A percentile compares a stretch with the other conserved stretches of the same genome.
Conservation (phyloP, 2,888 invertebrate genomes). For the Cataglyphis altisquamis region DNA sequence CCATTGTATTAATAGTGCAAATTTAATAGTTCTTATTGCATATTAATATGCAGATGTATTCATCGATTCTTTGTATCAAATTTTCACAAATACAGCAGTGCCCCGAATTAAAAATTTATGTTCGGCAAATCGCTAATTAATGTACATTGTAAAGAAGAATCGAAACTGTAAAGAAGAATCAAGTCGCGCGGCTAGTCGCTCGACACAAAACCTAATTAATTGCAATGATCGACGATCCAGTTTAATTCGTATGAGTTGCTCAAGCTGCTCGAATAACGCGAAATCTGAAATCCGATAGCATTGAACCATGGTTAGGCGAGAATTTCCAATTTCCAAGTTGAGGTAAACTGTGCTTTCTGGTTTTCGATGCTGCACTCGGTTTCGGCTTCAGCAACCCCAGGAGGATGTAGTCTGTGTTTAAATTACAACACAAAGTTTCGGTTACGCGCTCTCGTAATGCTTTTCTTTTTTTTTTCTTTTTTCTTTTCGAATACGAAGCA, state of each 20-base stretch:
- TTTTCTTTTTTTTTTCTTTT: not conserved
- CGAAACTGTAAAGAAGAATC: constrained; percentile 35
- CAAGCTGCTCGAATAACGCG: constrained; percentile 65
- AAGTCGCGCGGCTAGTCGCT: not conserved
- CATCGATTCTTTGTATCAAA: constrained; percentile 17
- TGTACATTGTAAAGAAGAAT: constrained; percentile 8
- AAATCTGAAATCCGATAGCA: constrained; percentile 69
- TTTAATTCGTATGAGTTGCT: constrained; percentile 47
- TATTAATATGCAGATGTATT: constrained; percentile 46
- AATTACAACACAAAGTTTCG: constrained; percentile 27
- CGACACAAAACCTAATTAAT: constrained; percentile 46
- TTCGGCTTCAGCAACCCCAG: not conserved
- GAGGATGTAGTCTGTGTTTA: constrained; percentile 17
- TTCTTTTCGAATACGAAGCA: not conserved
- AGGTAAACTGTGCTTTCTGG: constrained; percentile 34
- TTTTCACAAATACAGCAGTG: constrained; percentile 30
- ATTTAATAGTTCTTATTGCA: constrained; percentile 38
- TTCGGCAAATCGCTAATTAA: constrained; percentile 38
- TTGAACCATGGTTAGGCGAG: constrained; percentile 58
- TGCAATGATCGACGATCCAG: constrained; percentile 42
- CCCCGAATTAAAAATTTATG: constrained; percentile 36
- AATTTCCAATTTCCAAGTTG: constrained; percentile 72
- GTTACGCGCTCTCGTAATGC: not conserved
- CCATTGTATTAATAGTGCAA: constrained; percentile 12
- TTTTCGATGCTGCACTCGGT: not conserved